Evolutionary conservation across 1,140 invertebrate genomes (phyloP), one percentile per base, ranked within the genome.

Genomic region (Harpegnathos saltator): DNA sequence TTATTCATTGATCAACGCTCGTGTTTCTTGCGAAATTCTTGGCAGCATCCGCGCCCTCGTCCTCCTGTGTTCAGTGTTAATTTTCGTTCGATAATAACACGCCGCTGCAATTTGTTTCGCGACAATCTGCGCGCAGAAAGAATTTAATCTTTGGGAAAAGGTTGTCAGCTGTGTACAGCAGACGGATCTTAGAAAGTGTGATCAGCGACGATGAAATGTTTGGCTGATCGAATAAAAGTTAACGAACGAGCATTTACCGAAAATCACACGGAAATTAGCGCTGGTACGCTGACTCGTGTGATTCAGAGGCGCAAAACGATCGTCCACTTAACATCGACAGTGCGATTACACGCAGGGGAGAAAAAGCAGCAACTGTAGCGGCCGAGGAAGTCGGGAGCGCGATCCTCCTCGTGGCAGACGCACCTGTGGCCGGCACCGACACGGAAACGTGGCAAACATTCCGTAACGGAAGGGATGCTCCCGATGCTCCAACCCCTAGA

Each of bases 391-490:
- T 65, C 44, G 59, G 72, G 62, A 75, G 59, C 50, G 73, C 59
- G 73, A 63, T 65, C 59, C 44, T 75, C 59, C 44, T 62, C 38
- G 50, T 48, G 19, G 3, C 59, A 68, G 73, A 84, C 83, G 82
- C 86, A 86, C 85, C 85, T 87, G 85, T 65, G 22, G 80, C 14
- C 74, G 59, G 56, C 59, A 74, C 68, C 73, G 84, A 90, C 69
- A 81, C 85, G 89, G 90, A 90, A 90, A 84, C 77, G 84, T 84
- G 65, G 19, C 66, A 82, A 89, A 73, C 82, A 83, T 83, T 83
- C 83, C 89, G 85, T 89, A 84, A 90, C 90, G 84, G 75, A 88
- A 84, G 89, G 88, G 89, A 91, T 91, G 89, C 84, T 81, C 89
- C 82, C 68, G 84, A 66, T 48, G 69, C 56, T 65, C 63, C 86